phyloP scores from a whole-genome alignment of 2,113 vertebrate species.

The Periophthalmodon schlosseri region DNA sequence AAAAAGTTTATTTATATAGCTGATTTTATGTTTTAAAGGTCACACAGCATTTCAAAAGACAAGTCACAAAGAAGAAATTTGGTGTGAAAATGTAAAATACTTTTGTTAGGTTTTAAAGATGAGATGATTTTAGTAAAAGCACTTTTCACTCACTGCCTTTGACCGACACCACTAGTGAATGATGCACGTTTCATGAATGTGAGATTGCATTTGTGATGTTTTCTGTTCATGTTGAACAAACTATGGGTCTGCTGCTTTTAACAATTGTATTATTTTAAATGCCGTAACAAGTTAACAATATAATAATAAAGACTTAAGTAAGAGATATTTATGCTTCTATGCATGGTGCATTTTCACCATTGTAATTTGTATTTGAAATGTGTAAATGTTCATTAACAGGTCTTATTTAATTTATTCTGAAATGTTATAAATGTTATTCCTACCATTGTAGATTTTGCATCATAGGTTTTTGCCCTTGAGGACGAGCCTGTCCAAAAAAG shows the following conservation, averaged over 20 bases:
- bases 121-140: slow-evolving; percentile 39
- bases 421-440: no score
- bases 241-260: slow-evolving; percentile 63
- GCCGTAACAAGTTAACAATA: slow-evolving; percentile 21
- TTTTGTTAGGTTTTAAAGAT: slow-evolving; percentile 18
- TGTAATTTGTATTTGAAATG: not conserved
- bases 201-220: slow-evolving; percentile 63
- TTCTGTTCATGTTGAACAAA: slow-evolving; percentile 78
- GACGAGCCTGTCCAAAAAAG: no score
- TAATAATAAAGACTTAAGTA: slow-evolving; percentile 55
- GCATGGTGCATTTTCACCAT: not conserved
- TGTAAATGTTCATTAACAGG: no score
- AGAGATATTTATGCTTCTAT: slow-evolving; percentile 22
- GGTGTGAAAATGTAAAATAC: not conserved
- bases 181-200: slow-evolving; percentile 60
- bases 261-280: slow-evolving; percentile 50
- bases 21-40: not conserved
- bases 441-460: no score
- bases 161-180: slow-evolving; percentile 56
- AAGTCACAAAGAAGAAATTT: not conserved
- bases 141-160: slow-evolving; percentile 58
- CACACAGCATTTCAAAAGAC: not conserved
- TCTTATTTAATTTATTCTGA: no score
- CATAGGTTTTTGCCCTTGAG: no score
- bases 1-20: not conserved